phyloP scores from a whole-genome alignment of 2,888 invertebrate species.

The Hedychridium roseum region DNA sequence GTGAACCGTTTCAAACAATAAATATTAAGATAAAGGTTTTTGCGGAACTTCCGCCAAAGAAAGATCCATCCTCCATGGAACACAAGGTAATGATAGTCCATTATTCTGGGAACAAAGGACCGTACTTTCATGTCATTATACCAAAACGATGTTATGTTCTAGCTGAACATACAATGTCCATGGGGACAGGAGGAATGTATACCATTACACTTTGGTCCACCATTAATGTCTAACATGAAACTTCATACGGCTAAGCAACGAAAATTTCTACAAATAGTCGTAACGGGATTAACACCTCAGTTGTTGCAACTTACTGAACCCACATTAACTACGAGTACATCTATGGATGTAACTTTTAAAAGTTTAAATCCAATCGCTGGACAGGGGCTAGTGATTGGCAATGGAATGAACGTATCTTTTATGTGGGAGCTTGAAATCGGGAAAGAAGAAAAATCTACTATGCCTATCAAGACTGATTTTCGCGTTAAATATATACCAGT shows the following conservation, averaged over 20 bases:
- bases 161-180: slow-evolving; percentile 80
- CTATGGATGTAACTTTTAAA: slow-evolving; percentile 70
- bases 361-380: slow-evolving; percentile 73
- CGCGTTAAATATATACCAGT: slow-evolving; percentile 68
- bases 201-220: slow-evolving; percentile 82
- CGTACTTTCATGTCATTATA: not conserved
- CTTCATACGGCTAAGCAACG: slow-evolving; percentile 84
- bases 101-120: not conserved
- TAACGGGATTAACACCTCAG: slow-evolving; percentile 68
- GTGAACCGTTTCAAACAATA: slow-evolving; percentile 72
- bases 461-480: slow-evolving; percentile 71
- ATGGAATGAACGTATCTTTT: slow-evolving; percentile 79
- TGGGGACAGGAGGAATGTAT: slow-evolving; percentile 81
- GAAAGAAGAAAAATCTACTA: slow-evolving; percentile 55
- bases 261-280: slow-evolving; percentile 84
- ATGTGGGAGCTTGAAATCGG: slow-evolving; percentile 77
- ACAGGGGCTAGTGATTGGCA: slow-evolving; percentile 73
- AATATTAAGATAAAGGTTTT: slow-evolving; percentile 73
- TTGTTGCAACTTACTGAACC: slow-evolving; percentile 61
- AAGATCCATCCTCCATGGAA: slow-evolving; percentile 74
- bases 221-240: slow-evolving; percentile 81
- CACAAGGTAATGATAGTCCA: slow-evolving; percentile 69
- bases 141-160: slow-evolving; percentile 15
- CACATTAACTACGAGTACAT: slow-evolving; percentile 66
- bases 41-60: slow-evolving; percentile 79